Conservation (phyloP, 2,797 vertebrate genomes). For the Xyrichtys novacula region DNA sequence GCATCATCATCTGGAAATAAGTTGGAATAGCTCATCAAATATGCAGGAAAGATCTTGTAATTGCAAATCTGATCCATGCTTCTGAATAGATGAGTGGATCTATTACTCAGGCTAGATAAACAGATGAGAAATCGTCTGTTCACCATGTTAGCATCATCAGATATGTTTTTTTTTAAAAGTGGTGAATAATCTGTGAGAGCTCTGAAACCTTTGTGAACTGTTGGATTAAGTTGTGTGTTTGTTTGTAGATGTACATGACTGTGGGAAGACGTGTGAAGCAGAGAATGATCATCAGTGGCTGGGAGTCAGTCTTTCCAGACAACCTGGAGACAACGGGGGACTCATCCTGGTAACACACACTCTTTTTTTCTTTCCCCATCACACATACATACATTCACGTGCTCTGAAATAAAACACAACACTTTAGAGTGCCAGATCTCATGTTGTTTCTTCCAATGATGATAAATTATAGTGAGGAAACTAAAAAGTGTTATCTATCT, state of each 20-base stretch:
- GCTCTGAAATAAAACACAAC: background rate
- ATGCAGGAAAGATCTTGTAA: too few relatives aligned
- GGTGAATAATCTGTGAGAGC: background rate
- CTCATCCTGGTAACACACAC: slow-evolving; percentile 86
- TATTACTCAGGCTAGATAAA: background rate
- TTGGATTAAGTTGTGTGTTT: slow-evolving; percentile 2
- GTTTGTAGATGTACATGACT: slow-evolving; percentile 81
- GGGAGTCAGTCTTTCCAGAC: slow-evolving; percentile 94
- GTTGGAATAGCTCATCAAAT: too few relatives aligned
- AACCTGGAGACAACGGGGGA: slow-evolving; percentile 84
- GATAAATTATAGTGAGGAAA: too few relatives aligned
- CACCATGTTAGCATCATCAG: background rate
- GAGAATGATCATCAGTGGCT: slow-evolving; percentile 96
- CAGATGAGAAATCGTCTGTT: background rate
- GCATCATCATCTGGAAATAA: background rate
- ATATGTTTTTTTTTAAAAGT: background rate
- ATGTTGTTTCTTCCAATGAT: background rate
- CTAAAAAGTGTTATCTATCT: too few relatives aligned
- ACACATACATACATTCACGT: background rate
- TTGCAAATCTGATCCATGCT: too few relatives aligned
- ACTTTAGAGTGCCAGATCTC: background rate
- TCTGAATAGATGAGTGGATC: background rate
- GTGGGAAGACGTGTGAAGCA: slow-evolving; percentile 91
- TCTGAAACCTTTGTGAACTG: slow-evolving; percentile 8
- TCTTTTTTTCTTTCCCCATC: background rate